A percentile compares a stretch with the other conserved stretches of the same genome.
These are phyloP conservation scores for Scarus forsteni DNA, from an alignment of 2,797 vertebrate genomes.

Conservation along the genomic window DNA sequence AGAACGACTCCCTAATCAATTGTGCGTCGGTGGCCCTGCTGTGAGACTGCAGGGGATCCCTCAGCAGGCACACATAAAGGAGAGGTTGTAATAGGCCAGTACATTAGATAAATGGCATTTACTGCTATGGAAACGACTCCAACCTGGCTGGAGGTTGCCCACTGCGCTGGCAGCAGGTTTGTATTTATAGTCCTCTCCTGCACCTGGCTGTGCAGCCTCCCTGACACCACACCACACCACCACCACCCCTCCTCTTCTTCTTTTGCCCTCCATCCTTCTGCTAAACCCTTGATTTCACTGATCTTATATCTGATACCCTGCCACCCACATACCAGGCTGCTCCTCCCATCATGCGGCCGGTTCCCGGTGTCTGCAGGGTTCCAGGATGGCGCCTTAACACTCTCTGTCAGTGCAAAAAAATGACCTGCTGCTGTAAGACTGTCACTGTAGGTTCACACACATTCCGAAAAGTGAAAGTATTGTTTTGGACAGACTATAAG, in stretches of 20 bases:
- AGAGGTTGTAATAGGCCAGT: conserved; percentile 79
- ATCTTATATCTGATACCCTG: conserved; percentile 53
- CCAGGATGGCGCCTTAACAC: conserved; percentile 26
- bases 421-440: conserved; percentile 38
- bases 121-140: conserved; percentile 81
- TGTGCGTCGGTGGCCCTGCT: conserved; percentile 68
- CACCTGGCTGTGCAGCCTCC: conserved; percentile 64
- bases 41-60: conserved; percentile 76
- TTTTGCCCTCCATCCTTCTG: conserved; percentile 28
- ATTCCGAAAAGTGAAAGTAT: no score
- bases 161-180: conserved; percentile 67
- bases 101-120: conserved; percentile 83
- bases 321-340: conserved; percentile 45
- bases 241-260: conserved; percentile 2
- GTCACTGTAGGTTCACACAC: neutral
- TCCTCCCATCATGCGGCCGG: conserved; percentile 16
- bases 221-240: conserved; percentile 37
- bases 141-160: conserved; percentile 80
- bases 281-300: conserved; percentile 41
- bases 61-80: conserved; percentile 75
- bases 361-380: conserved; percentile 31
- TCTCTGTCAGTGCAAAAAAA: conserved; percentile 45
- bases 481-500: no score
- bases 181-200: conserved; percentile 78
- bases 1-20: conserved; percentile 80